Evolutionary conservation across 2,888 invertebrate species (phyloP).

Genomic region (Trissolcus brochymenae): DNA sequence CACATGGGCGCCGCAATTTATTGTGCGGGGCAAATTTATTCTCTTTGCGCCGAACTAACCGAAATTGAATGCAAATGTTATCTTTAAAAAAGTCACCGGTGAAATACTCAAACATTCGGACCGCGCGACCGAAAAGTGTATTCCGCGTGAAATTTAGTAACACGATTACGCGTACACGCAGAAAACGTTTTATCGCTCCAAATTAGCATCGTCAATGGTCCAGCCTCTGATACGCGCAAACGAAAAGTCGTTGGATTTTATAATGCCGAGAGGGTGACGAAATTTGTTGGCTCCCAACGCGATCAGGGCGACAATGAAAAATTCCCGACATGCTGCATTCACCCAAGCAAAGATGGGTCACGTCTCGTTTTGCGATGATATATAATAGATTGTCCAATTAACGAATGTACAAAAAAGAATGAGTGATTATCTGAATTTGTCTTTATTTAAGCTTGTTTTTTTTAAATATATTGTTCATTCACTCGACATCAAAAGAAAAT

Average conservation of each 20-base stretch:
- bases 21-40: constrained; percentile 39
- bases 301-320: not conserved
- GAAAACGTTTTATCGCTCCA: constrained; percentile 26
- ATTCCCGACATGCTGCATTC: not conserved
- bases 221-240: constrained; percentile 2
- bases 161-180: constrained; percentile 42
- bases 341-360: not conserved
- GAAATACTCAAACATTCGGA: constrained; percentile 41
- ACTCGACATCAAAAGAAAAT: too few relatives aligned
- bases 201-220: constrained; percentile 28
- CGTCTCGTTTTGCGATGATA: not conserved
- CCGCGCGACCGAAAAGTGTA: constrained; percentile 20
- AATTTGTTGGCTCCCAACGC: not conserved
- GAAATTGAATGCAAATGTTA: constrained; percentile 54
- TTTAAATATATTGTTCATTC: too few relatives aligned
- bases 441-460: too few relatives aligned
- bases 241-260: constrained; percentile 17
- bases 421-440: too few relatives aligned
- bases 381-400: too few relatives aligned
- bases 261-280: not conserved
- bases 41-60: constrained; percentile 39
- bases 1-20: constrained; percentile 35
- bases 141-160: constrained; percentile 32
- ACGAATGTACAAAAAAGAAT: too few relatives aligned
- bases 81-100: constrained; percentile 41